phyloP scores from a whole-genome alignment of 2,113 vertebrate species.

The Danionella cerebrum region DNA sequence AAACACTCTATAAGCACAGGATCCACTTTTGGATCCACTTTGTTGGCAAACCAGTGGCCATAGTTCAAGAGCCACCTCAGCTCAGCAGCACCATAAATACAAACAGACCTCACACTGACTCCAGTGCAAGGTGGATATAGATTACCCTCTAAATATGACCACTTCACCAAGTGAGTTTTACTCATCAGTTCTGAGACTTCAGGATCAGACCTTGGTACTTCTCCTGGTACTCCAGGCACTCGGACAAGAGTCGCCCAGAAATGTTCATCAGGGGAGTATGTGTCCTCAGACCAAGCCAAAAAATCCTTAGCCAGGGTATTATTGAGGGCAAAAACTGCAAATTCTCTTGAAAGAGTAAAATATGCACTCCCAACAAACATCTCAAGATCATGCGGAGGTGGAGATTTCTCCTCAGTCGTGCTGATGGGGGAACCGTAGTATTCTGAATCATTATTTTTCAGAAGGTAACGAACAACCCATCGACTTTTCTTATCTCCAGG shows the following conservation, averaged over 20 bases:
- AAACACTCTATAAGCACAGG: conserved; percentile 82
- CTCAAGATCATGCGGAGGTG: conserved; percentile 73
- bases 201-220: conserved; percentile 60
- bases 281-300: conserved; percentile 82
- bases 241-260: conserved; percentile 87
- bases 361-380: conserved; percentile 91
- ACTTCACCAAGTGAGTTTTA: conserved; percentile 86
- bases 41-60: conserved; percentile 90
- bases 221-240: conserved; percentile 77
- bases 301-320: conserved; percentile 72
- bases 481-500: conserved; percentile 76
- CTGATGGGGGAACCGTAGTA: conserved; percentile 67
- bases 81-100: conserved; percentile 80
- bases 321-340: conserved; percentile 60
- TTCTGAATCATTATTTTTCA: conserved; percentile 65
- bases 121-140: conserved; percentile 82
- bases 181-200: conserved; percentile 84
- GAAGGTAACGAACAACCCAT: conserved; percentile 72
- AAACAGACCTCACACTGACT: conserved; percentile 71
- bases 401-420: conserved; percentile 65
- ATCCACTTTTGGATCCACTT: conserved; percentile 84
- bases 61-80: conserved; percentile 81
- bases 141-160: conserved; percentile 73
- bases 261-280: conserved; percentile 87
- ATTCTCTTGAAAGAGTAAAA: conserved; percentile 77